Conservation (phyloP, 2,888 invertebrate species). For the Hyles lineata region DNA sequence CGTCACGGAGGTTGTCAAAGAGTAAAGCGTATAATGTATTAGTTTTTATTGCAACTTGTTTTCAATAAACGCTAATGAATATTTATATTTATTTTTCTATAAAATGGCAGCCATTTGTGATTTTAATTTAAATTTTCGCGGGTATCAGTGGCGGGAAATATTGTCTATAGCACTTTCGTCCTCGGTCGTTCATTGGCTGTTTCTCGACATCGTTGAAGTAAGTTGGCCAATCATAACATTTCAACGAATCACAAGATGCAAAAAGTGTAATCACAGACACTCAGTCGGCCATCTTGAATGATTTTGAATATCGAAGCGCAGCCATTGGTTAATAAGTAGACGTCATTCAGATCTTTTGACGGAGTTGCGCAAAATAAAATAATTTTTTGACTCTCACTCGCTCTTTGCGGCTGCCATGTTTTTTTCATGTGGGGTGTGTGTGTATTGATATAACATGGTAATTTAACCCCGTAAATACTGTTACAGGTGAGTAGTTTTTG, state of each 20-base stretch:
- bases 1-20: no score
- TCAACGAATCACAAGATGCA: slow-evolving; percentile 65
- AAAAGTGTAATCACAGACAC: slow-evolving; percentile 58
- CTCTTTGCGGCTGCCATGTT: slow-evolving; percentile 89
- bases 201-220: slow-evolving; percentile 41
- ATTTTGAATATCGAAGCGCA: slow-evolving; percentile 61
- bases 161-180: slow-evolving; percentile 37
- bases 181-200: slow-evolving; percentile 55
- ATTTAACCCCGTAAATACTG: slow-evolving; percentile 77
- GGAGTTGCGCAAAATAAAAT: slow-evolving; percentile 81
- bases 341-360: slow-evolving; percentile 77
- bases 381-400: slow-evolving; percentile 74
- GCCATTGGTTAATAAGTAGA: slow-evolving; percentile 72
- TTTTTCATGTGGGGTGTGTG: slow-evolving; percentile 89
- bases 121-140: slow-evolving; percentile 55
- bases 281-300: slow-evolving; percentile 70
- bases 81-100: no score
- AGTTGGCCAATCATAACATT: slow-evolving; percentile 56
- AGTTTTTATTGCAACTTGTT: no score
- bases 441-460: slow-evolving; percentile 79
- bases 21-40: no score
- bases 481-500: slow-evolving; percentile 73
- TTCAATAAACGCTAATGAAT: no score
- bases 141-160: slow-evolving; percentile 58
- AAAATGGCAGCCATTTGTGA: background rate